phyloP scores from a whole-genome alignment of 2,888 invertebrate species.

The Apocheima hispidaria region DNA sequence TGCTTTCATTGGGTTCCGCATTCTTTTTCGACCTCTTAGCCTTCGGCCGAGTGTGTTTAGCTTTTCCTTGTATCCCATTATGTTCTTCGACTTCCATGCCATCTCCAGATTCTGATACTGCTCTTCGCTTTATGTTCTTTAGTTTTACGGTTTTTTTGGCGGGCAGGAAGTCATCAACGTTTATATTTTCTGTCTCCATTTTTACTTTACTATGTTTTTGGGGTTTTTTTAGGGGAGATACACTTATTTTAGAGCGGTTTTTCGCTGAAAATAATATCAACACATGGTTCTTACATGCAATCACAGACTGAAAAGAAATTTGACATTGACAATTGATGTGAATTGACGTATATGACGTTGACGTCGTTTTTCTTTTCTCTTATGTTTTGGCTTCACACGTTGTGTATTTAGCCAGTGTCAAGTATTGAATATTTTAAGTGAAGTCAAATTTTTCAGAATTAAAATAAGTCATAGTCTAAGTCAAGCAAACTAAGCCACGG shows the following conservation, averaged over 20 bases:
- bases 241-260: slow-evolving; percentile 9
- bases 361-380: not conserved
- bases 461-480: too few species aligned
- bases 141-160: slow-evolving; percentile 78
- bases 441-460: too few species aligned
- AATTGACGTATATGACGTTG: not conserved
- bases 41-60: slow-evolving; percentile 70
- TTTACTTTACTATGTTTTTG: slow-evolving; percentile 37
- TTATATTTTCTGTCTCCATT: slow-evolving; percentile 83
- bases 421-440: too few species aligned
- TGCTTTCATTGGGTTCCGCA: slow-evolving; percentile 82
- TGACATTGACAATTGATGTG: slow-evolving; percentile 4
- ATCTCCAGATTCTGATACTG: slow-evolving; percentile 79
- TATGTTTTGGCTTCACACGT: not conserved
- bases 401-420: too few species aligned
- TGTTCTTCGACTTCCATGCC: slow-evolving; percentile 89
- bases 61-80: slow-evolving; percentile 85
- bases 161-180: slow-evolving; percentile 81
- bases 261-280: slow-evolving; percentile 42
- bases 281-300: slow-evolving; percentile 57
- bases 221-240: not conserved
- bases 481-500: too few species aligned
- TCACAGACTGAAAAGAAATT: slow-evolving; percentile 50
- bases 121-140: slow-evolving; percentile 83
- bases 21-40: slow-evolving; percentile 75